Conservation (phyloP, 2,113 vertebrate species). For the Pristiophorus japonicus region DNA sequence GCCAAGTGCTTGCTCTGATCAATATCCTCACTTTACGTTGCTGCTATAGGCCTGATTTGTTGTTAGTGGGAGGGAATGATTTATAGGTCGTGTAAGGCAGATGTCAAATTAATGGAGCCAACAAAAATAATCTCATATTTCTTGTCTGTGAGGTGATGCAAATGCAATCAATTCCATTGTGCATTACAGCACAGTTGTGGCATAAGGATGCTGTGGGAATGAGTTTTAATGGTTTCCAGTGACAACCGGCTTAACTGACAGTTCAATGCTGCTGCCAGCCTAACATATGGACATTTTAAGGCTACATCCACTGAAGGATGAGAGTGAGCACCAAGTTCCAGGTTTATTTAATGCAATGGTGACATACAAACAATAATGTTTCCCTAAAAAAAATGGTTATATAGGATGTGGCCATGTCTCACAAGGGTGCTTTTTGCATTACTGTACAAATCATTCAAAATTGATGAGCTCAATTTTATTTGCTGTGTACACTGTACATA, state of each 20-base stretch:
- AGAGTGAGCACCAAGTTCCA: background rate
- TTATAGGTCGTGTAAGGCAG: background rate
- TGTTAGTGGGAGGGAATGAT: background rate
- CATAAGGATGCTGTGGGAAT: background rate
- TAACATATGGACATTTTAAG: conserved; percentile 21
- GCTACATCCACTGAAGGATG: conserved; percentile 11
- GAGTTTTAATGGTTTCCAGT: conserved; percentile 21
- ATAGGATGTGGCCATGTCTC: background rate
- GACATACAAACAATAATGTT: background rate
- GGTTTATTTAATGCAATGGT: background rate
- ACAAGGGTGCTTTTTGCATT: background rate
- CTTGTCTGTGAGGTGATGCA: conserved; percentile 12
- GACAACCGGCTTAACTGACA: background rate
- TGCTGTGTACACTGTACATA: background rate
- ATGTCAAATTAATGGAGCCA: conserved; percentile 22
- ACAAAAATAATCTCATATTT: conserved; percentile 31
- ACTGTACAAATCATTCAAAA: background rate
- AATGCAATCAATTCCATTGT: conserved; percentile 27
- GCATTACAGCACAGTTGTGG: background rate
- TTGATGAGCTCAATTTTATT: conserved; percentile 3
- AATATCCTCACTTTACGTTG: background rate
- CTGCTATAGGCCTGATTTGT: background rate
- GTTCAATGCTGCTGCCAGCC: conserved; percentile 1
- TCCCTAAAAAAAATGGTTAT: background rate
- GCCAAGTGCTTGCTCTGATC: background rate